Evolutionary conservation across 1,140 invertebrate species (phyloP), one percentile per base, ranked within the genome.

Genomic region (Leptopilina clavipes): DNA sequence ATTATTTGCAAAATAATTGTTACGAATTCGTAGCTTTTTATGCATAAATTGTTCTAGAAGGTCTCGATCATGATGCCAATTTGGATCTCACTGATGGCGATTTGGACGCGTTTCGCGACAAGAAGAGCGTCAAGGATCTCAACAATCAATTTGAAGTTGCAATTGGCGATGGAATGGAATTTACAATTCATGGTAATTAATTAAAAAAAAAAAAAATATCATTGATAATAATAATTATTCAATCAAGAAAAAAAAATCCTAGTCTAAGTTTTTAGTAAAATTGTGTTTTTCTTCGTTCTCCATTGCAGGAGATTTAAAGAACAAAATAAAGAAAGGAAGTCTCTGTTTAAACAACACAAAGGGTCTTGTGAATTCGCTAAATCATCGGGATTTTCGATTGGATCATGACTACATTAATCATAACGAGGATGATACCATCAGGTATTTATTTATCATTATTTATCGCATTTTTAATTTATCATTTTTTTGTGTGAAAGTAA

Each of bases 161-260:
- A 37, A 97, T 97, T 82, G 95, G 96, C 9, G 96, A 97, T 87
- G 96, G 96, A 59, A 96, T 97, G 94, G 96, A 97, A 89, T 96
- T 97, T 85, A 96, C 95, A 3, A 96, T 97, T 91, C 95, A 96
- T 88, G 96, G 95, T 95, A 92, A 91, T 79, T 71, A 17, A 54
- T 17, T 54, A 17, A 10, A 54, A 54, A 54, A 54, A 54, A 18
- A 18, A 18, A 31, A 31, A 31, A 31, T 3, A 31, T 31, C 6
- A 31, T 31, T 44, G 10, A 44, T n/a, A n/a, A n/a, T n/a, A n/a
- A n/a, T n/a, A n/a, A n/a, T n/a, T n/a, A n/a, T n/a, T n/a, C n/a
- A n/a, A n/a, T n/a, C n/a, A n/a, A n/a, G n/a, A n/a, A n/a, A n/a
- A n/a, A n/a, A n/a, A n/a, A n/a, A n/a, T n/a, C n/a, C n/a, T n/a